Evolutionary conservation across 1,140 invertebrate species (phyloP), one percentile per base, ranked within the genome.

Genomic region (Plutomurus gul): DNA sequence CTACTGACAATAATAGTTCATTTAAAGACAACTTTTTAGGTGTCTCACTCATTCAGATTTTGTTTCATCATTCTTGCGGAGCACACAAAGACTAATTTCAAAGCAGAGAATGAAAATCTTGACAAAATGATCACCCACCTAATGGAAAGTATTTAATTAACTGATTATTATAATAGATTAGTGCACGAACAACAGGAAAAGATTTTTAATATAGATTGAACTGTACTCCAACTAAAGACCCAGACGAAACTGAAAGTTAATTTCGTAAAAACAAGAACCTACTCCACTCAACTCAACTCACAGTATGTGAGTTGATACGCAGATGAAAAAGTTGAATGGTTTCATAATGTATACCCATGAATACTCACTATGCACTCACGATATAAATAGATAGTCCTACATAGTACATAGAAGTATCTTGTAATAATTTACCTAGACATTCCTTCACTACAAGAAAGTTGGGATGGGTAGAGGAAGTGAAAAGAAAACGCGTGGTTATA

Each of bases 401-500:
- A n/a, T n/a, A n/a, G n/a, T n/a, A n/a, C n/a, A n/a, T 43, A 43
- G 11, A 2, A n/a, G 2, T 3, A 43, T 43, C 39, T n/a, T 22
- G 49, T 30, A 30, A 56, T 22, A 13, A 13, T 30, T 30, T 56
- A n/a, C n/a, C n/a, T n/a, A n/a, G n/a, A n/a, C n/a, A n/a, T n/a
- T n/a, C n/a, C n/a, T n/a, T n/a, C n/a, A n/a, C n/a, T n/a, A 56
- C 18, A 30, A 56, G 27, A 56, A 25, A 56, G 27, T 56, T 56
- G 4, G 10, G 10, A 30, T 25, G 18, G 20, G 22, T 1, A 11
- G 4, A 46, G 40, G 40, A 43, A 73, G 37, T 73, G 40, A 73
- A 46, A 46, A 46, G 40, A 46, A 43, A 73, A 73, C 70, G 70
- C 70, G 70, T 73, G 70, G 70, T 73, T 46, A 40, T 18, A 43